Evolutionary conservation across 2,888 invertebrate genomes (phyloP).

Genomic region (Nemurella pictetii): DNA sequence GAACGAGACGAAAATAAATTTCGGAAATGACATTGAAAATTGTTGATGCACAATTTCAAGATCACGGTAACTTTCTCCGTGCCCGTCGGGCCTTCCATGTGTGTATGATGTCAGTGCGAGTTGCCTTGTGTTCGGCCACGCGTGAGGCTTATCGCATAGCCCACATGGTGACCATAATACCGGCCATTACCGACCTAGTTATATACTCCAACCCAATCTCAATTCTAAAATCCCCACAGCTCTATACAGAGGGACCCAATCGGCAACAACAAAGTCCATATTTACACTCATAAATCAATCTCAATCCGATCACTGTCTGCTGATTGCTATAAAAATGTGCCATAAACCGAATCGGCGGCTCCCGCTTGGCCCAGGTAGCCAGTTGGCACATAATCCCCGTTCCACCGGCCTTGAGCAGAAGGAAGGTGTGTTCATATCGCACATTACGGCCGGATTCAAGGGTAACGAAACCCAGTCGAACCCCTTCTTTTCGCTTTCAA

Average conservation of each 20-base stretch:
- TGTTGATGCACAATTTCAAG: slow-evolving; percentile 27
- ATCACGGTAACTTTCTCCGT: slow-evolving; percentile 9
- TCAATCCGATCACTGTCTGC: not conserved
- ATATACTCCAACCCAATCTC: too few relatives aligned
- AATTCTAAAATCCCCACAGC: not conserved
- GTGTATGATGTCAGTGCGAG: not conserved
- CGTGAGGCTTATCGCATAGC: not conserved
- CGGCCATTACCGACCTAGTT: not conserved
- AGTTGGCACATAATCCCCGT: not conserved
- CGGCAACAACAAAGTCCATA: not conserved
- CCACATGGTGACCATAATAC: not conserved
- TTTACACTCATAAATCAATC: not conserved
- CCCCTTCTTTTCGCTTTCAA: slow-evolving; percentile 29
- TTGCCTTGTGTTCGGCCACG: not conserved
- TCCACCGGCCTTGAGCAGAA: not conserved
- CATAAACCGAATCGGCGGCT: not conserved
- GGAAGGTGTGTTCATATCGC: not conserved
- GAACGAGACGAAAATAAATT: slow-evolving; percentile 32
- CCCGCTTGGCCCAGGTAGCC: not conserved
- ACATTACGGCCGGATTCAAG: not conserved
- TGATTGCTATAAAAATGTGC: not conserved
- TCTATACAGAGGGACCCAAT: not conserved
- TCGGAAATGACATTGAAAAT: slow-evolving; percentile 18
- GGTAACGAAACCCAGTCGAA: not conserved
- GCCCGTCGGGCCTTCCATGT: not conserved